Evolutionary conservation across 2,113 vertebrate species (phyloP).

Genomic region (Hemicordylus capensis): DNA sequence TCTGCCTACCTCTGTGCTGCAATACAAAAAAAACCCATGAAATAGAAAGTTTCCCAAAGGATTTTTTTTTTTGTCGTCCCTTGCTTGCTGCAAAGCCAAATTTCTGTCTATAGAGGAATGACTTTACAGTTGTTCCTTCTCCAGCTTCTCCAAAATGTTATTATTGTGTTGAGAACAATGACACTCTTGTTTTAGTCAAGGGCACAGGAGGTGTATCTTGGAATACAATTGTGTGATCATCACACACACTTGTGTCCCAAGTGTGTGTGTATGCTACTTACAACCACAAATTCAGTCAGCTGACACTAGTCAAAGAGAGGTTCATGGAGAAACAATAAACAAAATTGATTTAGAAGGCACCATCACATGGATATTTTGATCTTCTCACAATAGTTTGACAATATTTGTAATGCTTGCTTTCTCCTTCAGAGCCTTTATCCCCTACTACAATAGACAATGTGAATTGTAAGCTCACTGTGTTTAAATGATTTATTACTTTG

Average conservation of each 20-base stretch:
- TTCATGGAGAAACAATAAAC: constrained; percentile 46
- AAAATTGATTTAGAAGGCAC: constrained; percentile 45
- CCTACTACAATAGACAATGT: constrained; percentile 46
- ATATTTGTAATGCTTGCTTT: constrained; percentile 21
- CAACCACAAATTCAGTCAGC: constrained; percentile 51
- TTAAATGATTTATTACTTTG: constrained; percentile 52
- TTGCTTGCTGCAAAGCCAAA: constrained; percentile 55
- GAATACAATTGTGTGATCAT: constrained; percentile 81
- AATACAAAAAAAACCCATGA: neutral
- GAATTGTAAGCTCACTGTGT: constrained; percentile 31
- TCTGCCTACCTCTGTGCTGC: neutral
- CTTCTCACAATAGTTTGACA: constrained; percentile 59
- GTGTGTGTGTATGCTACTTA: neutral
- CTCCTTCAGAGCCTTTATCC: constrained; percentile 9
- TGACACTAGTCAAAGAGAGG: constrained; percentile 46
- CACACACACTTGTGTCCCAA: constrained; percentile 59
- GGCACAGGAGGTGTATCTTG: constrained; percentile 59
- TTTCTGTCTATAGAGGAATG: constrained; percentile 72
- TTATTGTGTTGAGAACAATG: constrained; percentile 76
- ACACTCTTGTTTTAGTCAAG: constrained; percentile 67
- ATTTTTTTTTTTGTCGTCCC: neutral
- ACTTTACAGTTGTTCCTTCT: constrained; percentile 65
- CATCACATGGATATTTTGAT: constrained; percentile 35
- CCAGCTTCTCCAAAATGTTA: constrained; percentile 43
- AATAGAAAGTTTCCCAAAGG: neutral